Percentiles rank a stretch among this genome's conserved stretches.
Evolutionary conservation across 2,113 vertebrate genomes (phyloP).

Genomic region (Barbus barbus): DNA sequence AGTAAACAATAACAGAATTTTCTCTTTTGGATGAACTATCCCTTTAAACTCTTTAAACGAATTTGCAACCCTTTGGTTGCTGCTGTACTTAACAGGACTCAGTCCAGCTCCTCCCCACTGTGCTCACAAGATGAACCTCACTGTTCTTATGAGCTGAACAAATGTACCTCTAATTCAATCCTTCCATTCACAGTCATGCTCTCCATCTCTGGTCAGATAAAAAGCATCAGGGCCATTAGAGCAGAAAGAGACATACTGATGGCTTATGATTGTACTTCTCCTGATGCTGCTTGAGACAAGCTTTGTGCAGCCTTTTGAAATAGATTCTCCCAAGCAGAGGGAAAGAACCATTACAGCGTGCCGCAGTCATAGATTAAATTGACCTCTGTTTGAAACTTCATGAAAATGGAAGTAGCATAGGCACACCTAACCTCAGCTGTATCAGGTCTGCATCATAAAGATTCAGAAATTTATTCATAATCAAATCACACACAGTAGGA

Average conservation of each 20-base stretch:
- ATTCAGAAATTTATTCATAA: neutral
- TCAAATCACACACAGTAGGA: neutral
- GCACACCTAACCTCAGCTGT: neutral
- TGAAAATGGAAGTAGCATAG: neutral
- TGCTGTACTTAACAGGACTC: neutral
- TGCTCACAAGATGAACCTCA: neutral
- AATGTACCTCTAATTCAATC: conserved; percentile 41
- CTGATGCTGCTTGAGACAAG: conserved; percentile 8
- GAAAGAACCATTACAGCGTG: conserved; percentile 10
- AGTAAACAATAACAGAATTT: neutral
- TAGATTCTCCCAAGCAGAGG: neutral
- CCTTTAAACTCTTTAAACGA: neutral
- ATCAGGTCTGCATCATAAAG: conserved; percentile 12
- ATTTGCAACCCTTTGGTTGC: neutral
- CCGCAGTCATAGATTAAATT: neutral
- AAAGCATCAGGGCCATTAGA: conserved; percentile 28
- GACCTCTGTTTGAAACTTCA: conserved; percentile 20
- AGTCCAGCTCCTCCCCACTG: neutral
- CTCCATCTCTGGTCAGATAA: conserved; percentile 10
- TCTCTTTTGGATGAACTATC: neutral
- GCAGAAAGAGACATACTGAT: conserved; percentile 21
- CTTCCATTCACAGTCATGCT: conserved; percentile 12
- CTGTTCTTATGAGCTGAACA: conserved; percentile 1
- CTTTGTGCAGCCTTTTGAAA: neutral
- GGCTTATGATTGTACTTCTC: neutral